phyloP scores from a whole-genome alignment of 1,140 invertebrate species.

The Thaumetopoea pityocampa region DNA sequence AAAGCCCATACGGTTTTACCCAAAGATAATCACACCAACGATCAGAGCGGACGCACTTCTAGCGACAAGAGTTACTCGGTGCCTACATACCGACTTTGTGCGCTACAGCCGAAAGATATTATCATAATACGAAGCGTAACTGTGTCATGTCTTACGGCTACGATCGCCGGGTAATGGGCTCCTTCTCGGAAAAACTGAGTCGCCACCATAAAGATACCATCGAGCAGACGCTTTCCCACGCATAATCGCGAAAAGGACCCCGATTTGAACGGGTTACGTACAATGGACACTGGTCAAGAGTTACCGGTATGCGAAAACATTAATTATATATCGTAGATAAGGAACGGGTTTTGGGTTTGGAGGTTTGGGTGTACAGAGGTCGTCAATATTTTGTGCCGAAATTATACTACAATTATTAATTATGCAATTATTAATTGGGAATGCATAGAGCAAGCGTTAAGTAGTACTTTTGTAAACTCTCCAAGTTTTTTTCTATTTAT shows the following conservation, averaged over 20 bases:
- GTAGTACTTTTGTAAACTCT: too few relatives aligned
- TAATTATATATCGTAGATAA: constrained; percentile 59
- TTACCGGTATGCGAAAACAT: constrained; percentile 53
- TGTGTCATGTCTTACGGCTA: constrained; percentile 65
- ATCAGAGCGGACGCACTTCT: constrained; percentile 33
- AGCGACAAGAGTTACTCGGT: constrained; percentile 36
- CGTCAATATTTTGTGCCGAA: too few relatives aligned
- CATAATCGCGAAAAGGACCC: constrained; percentile 46
- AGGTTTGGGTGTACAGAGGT: too few relatives aligned
- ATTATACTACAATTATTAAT: too few relatives aligned
- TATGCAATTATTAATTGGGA: too few relatives aligned
- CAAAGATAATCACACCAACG: constrained; percentile 43
- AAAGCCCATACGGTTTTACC: constrained; percentile 11
- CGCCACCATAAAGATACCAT: constrained; percentile 66
- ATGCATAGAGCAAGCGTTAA: too few relatives aligned
- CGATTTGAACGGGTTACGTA: too few relatives aligned
- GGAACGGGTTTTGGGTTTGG: constrained; percentile 49
- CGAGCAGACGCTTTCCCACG: constrained; percentile 59
- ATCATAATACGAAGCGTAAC: constrained; percentile 67
- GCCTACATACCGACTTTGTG: constrained; percentile 32
- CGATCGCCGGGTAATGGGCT: constrained; percentile 55
- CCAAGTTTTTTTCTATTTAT: too few relatives aligned
- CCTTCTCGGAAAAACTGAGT: constrained; percentile 59
- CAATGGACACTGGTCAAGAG: constrained; percentile 59
- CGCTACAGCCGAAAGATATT: constrained; percentile 61